A percentile compares a stretch with the other conserved stretches of the same genome.
phyloP scores from a whole-genome alignment of 35 echinoderm and acorn worm genomes.

The Apostichopus japonicus region DNA sequence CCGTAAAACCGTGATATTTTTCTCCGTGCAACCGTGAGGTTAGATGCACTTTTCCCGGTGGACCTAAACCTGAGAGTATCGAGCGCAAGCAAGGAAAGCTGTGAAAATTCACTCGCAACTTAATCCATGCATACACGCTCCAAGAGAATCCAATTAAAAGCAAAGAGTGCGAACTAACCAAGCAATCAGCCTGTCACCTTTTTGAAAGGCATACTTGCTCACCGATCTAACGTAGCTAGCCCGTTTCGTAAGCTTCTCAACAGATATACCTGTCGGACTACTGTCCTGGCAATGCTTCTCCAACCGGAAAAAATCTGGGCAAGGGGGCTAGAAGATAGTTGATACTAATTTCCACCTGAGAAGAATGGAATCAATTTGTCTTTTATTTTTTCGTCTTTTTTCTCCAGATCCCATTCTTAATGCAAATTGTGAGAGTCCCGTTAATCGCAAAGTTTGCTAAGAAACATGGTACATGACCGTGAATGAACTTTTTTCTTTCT shows the following conservation, averaged over 20 bases:
- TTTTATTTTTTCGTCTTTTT: slow-evolving; percentile 36
- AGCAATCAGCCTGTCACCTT: slow-evolving; percentile 63
- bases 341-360: slow-evolving; percentile 62
- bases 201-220: slow-evolving; percentile 62
- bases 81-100: slow-evolving; percentile 42
- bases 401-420: slow-evolving; percentile 37
- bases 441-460: slow-evolving; percentile 20
- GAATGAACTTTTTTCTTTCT: slow-evolving; percentile 44
- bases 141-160: slow-evolving; percentile 69
- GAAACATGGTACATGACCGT: slow-evolving; percentile 56
- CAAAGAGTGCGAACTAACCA: slow-evolving; percentile 56
- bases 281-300: slow-evolving; percentile 14
- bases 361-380: slow-evolving; percentile 56
- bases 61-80: slow-evolving; percentile 58
- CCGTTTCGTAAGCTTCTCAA: background rate
- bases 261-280: slow-evolving; percentile 4
- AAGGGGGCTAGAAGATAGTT: slow-evolving; percentile 37
- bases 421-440: slow-evolving; percentile 48
- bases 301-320: slow-evolving; percentile 60
- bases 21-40: slow-evolving; percentile 37
- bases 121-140: slow-evolving; percentile 65
- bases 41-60: slow-evolving; percentile 59
- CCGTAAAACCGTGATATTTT: slow-evolving; percentile 44
- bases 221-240: slow-evolving; percentile 51
- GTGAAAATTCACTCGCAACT: slow-evolving; percentile 65